Evolutionary conservation across 1,140 invertebrate genomes (phyloP).

Genomic region (Euwallacea fornicatus): DNA sequence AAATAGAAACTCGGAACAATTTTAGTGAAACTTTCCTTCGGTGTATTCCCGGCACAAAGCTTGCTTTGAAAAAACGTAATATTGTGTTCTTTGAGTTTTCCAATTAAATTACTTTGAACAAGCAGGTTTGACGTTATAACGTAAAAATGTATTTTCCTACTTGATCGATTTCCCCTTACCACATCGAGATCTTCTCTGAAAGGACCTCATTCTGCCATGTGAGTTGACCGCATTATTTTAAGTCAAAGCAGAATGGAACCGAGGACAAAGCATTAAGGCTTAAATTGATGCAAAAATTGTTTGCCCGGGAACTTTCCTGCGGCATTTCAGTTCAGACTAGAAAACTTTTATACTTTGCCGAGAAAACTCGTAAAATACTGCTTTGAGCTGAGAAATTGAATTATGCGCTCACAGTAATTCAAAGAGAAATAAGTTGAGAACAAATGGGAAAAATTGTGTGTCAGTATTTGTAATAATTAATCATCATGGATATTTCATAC

Average conservation of each 20-base stretch:
- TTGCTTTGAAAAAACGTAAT: slow-evolving; percentile 1
- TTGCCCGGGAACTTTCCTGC: slow-evolving; percentile 12
- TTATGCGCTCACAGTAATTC: slow-evolving; percentile 14
- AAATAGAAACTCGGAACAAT: slow-evolving; percentile 11
- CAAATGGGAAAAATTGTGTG: too few relatives aligned
- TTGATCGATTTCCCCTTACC: too few relatives aligned
- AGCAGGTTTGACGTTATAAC: neutral
- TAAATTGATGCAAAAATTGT: slow-evolving; percentile 32
- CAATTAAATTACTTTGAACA: neutral
- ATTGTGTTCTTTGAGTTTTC: slow-evolving; percentile 1
- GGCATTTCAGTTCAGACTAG: slow-evolving; percentile 15
- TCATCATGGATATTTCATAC: too few relatives aligned
- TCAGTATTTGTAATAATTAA: too few relatives aligned
- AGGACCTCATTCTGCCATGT: too few relatives aligned
- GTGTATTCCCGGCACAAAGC: neutral
- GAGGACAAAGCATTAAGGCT: slow-evolving; percentile 20
- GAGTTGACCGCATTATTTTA: neutral
- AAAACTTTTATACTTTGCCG: slow-evolving; percentile 21
- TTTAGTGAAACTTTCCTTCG: slow-evolving; percentile 5
- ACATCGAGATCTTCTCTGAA: too few relatives aligned
- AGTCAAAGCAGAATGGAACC: slow-evolving; percentile 1
- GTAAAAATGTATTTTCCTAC: too few relatives aligned
- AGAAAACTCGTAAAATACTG: slow-evolving; percentile 26
- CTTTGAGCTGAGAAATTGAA: slow-evolving; percentile 20
- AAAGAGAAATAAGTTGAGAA: neutral